Base-by-base conservation (phyloP, 2,797 vertebrate genomes). In the Chiroxiphia lanceolata region DNA sequence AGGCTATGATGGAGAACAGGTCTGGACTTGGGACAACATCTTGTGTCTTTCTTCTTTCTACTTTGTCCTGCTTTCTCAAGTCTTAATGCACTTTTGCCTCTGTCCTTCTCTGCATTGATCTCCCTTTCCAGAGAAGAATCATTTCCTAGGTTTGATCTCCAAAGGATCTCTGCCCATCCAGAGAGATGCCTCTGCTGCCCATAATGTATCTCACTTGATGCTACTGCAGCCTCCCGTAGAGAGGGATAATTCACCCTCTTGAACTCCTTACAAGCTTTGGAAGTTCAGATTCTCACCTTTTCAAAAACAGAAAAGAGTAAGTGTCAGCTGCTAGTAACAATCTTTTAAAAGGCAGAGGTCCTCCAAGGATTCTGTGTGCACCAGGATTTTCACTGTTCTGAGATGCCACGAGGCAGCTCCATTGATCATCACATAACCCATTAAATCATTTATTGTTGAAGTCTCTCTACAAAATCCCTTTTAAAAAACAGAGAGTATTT, bases 381-480 rank as follows among this genome's bases (percentile, higher is more conserved):
- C 38, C 17, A 29, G 42, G 57, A 68, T 71, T 80, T 94, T 89
- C 83, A 74, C 3, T 70, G 91, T 63, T 91, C 51, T 0, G 34
- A 90, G 74, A 65, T 20, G 20, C 36, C 53, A 79, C 0, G 0
- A 89, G 87, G 38, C 22, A 44, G 51, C 77, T 94, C 31, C 68
- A 82, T 63, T 93, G 91, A 94, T 95, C 82, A 87, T 77, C 87
- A 70, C 3, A 11, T 63, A 72, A 71, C 54, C 59, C 92, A 85
- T 95, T 95, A 85, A 90, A 90, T 89, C 85, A 92, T 90, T 95
- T 91, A 86, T 83, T 87, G 77, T 26, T 94, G 68, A 94, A 95
- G 59, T 84, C 18, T 89, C 81, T 95, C 81, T 87, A 91, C 78
- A 96, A 95, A 93, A 96, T 77, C 77, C 26, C 34, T 81, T 91